Evolutionary conservation across 2,113 vertebrate genomes (phyloP).

Genomic region (Phocoena sinus): DNA sequence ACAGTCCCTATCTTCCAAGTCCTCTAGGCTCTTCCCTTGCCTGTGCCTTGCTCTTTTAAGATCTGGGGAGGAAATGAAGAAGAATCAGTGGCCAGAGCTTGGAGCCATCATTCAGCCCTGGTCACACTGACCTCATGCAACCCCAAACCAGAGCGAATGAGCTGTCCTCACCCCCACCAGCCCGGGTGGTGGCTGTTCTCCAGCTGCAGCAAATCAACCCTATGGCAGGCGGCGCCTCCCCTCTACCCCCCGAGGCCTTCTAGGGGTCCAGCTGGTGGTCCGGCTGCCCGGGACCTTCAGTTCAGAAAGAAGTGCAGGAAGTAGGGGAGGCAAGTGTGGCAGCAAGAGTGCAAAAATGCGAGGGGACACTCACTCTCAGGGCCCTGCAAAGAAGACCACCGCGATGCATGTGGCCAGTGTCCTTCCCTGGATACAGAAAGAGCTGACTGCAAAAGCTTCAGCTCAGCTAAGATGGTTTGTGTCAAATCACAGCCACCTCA

Average conservation of each 20-base stretch:
- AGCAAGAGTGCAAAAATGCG: neutral
- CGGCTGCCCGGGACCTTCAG: fast-evolving
- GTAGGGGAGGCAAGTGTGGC: neutral
- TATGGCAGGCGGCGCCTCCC: fast-evolving
- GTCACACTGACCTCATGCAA: neutral
- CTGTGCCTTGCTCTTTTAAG: neutral
- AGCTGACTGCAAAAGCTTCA: neutral
- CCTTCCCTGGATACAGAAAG: neutral
- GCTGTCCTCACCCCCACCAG: fast-evolving
- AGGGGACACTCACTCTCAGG: neutral
- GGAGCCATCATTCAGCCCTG: neutral
- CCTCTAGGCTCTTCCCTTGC: neutral
- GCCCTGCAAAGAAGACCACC: neutral
- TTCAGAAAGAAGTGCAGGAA: neutral
- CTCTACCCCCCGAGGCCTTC: neutral
- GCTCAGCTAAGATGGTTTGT: neutral
- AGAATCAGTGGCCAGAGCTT: neutral
- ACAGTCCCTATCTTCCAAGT: neutral
- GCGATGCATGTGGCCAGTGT: neutral
- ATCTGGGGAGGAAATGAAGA: neutral
- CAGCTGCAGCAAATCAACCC: fast-evolving
- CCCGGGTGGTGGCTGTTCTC: too few relatives aligned
- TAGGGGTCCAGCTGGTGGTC: neutral
- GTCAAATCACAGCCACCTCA: neutral
- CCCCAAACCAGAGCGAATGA: neutral